These are phyloP conservation scores for Dascyllus trimaculatus DNA, from an alignment of 2,113 vertebrate genomes.

Conservation along the genomic window DNA sequence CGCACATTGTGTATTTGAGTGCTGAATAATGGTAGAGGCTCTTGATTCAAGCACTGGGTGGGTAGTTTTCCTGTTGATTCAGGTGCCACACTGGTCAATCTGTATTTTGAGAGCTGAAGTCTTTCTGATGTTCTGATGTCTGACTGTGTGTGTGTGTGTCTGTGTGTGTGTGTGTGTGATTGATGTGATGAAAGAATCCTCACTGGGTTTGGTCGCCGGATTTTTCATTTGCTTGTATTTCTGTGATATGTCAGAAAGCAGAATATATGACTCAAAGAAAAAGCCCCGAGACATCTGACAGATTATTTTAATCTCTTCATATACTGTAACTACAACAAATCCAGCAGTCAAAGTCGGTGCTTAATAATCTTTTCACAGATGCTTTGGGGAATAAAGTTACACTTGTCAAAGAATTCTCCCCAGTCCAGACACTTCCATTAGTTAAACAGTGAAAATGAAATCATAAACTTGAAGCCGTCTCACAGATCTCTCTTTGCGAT, in stretches of 20 bases:
- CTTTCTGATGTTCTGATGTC: constrained; percentile 46
- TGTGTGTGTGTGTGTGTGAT: constrained; percentile 28
- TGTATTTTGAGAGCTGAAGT: constrained; percentile 66
- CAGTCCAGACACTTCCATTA: constrained; percentile 50
- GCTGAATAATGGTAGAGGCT: constrained; percentile 37
- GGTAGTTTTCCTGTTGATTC: constrained; percentile 75
- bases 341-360: constrained; percentile 45
- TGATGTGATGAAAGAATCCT: constrained; percentile 46
- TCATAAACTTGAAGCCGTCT: constrained; percentile 39
- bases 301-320: constrained; percentile 70
- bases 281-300: constrained; percentile 57
- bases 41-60: constrained; percentile 63
- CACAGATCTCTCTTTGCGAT: constrained; percentile 30
- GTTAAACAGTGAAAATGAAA: constrained; percentile 54
- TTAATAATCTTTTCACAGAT: constrained; percentile 57
- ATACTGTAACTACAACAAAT: constrained; percentile 56
- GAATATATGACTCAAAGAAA: constrained; percentile 49
- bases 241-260: constrained; percentile 49
- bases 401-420: constrained; percentile 48
- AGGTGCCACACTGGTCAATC: constrained; percentile 62
- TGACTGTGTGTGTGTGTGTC: constrained; percentile 13
- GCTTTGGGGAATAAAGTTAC: constrained; percentile 54
- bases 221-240: constrained; percentile 54
- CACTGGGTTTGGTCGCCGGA: constrained; percentile 28
- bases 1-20: constrained; percentile 12